Conservation (phyloP, 1,140 invertebrate species). For the Pararge aegeria region DNA sequence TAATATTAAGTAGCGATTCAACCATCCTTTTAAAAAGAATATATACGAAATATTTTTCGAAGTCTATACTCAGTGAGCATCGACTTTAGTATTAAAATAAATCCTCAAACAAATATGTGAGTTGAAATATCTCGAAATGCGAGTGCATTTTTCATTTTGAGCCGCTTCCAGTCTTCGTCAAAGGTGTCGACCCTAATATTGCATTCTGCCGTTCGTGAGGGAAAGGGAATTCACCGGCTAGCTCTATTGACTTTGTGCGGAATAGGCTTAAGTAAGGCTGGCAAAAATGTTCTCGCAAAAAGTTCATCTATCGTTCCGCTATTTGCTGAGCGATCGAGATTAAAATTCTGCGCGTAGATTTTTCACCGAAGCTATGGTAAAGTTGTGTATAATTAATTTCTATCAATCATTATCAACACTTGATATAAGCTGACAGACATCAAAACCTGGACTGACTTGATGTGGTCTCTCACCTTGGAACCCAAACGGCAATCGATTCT, state of each 20-base stretch:
- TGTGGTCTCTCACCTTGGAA: too few relatives aligned
- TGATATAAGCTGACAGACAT: too few relatives aligned
- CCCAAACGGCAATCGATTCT: too few relatives aligned
- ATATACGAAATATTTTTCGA: neutral
- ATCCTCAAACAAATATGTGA: constrained; percentile 5
- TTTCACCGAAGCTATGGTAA: too few relatives aligned
- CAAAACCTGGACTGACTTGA: too few relatives aligned
- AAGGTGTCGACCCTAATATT: neutral
- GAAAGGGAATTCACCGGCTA: too few relatives aligned
- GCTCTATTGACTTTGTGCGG: neutral
- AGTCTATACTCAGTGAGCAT: neutral
- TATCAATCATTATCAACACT: too few relatives aligned
- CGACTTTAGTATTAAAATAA: neutral
- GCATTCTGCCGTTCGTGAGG: constrained; percentile 1
- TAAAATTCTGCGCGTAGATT: neutral
- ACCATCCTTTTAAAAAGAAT: neutral
- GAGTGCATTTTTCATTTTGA: constrained; percentile 8
- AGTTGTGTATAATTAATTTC: too few relatives aligned
- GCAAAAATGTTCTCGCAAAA: neutral
- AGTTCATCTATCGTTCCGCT: neutral
- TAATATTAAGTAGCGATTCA: too few relatives aligned
- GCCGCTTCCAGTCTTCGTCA: neutral
- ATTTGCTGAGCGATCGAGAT: neutral
- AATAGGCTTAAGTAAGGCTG: neutral
- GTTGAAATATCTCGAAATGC: neutral